These are phyloP conservation scores for Numenius phaeopus DNA, from an alignment of 2,797 vertebrate genomes.

Conservation along the genomic window DNA sequence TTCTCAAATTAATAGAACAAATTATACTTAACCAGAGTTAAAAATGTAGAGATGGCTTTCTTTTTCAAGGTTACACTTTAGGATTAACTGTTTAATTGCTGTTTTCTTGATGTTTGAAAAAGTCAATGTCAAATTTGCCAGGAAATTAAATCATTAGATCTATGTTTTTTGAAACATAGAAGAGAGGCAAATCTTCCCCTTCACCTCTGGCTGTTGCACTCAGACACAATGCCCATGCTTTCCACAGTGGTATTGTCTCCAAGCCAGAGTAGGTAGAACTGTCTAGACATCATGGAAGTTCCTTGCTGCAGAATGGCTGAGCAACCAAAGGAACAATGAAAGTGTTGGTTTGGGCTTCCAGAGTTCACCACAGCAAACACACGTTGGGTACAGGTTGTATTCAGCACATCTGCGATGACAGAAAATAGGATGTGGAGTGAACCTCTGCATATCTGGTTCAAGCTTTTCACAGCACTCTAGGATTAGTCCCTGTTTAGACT, in stretches of 20 bases:
- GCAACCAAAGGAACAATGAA: background rate
- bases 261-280: background rate
- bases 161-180: background rate
- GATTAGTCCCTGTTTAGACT: background rate
- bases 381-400: background rate
- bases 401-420: background rate
- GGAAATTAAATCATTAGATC: background rate
- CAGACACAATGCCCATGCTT: background rate
- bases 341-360: background rate
- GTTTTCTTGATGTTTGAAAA: background rate
- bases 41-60: background rate
- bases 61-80: background rate
- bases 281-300: background rate
- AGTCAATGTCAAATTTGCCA: background rate
- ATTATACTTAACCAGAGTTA: background rate
- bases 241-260: background rate
- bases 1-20: background rate
- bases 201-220: background rate
- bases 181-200: background rate
- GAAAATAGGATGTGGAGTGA: accelerated
- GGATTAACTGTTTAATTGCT: background rate
- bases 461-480: background rate
- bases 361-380: background rate
- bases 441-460: background rate
- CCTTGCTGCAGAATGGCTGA: background rate